Evolutionary conservation across 1,140 invertebrate species (phyloP).

Genomic region (Zaprionus inermis): DNA sequence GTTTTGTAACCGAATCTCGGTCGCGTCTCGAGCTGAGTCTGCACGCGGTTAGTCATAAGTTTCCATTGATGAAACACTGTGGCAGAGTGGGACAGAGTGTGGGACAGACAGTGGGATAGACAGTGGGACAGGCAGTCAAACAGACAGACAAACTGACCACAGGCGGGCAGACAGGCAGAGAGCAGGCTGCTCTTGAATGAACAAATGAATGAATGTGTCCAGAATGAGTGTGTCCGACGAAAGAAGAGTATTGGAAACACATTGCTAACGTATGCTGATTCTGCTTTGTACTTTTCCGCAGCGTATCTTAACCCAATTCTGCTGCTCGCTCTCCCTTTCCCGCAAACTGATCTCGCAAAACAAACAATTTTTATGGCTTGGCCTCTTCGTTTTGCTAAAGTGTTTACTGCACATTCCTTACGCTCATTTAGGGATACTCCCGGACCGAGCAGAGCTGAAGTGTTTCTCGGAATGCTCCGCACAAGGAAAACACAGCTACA

Average conservation of each 20-base stretch:
- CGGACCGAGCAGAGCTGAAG: constrained; percentile 46
- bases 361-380: constrained; percentile 51
- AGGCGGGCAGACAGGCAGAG: neutral
- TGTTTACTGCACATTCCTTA: constrained; percentile 55
- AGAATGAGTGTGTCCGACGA: constrained; percentile 13
- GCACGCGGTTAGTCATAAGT: constrained; percentile 40
- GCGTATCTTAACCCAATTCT: constrained; percentile 66
- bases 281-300: constrained; percentile 53
- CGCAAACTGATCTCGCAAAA: constrained; percentile 47
- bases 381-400: constrained; percentile 3
- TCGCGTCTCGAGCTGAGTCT: constrained; percentile 22
- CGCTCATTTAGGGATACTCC: constrained; percentile 41
- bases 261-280: constrained; percentile 67
- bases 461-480: constrained; percentile 69
- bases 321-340: neutral
- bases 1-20: constrained; percentile 67
- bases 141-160: constrained; percentile 41
- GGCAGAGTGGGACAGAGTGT: neutral
- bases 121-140: constrained; percentile 1
- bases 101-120: constrained; percentile 1
- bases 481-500: constrained; percentile 12
- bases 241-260: constrained; percentile 40
- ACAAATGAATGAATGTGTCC: constrained; percentile 31
- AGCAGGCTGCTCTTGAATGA: constrained; percentile 24
- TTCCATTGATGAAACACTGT: constrained; percentile 57